A percentile compares a stretch with the other conserved stretches of the same genome.
Conservation (phyloP, 2,797 vertebrate genomes). For the Pangasius larnaudii region DNA sequence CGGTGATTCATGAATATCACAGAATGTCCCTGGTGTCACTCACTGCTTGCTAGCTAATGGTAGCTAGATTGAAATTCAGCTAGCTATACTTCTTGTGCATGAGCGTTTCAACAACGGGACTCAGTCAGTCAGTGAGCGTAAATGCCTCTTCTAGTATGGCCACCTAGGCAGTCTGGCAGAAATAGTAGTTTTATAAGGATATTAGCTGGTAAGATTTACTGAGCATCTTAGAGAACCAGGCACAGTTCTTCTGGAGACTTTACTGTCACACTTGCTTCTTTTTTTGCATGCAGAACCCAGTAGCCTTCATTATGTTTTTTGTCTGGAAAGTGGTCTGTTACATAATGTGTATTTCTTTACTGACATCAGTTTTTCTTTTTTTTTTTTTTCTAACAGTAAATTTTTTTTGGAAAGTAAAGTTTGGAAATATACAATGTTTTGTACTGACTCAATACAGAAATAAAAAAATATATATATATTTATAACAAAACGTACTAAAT, state of each 20-base stretch:
- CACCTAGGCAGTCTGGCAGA: not conserved
- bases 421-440: not conserved
- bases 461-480: not conserved
- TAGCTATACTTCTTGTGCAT: not conserved
- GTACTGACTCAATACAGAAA: not conserved
- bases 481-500: not conserved
- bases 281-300: not conserved
- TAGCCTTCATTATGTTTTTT: not conserved
- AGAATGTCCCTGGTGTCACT: not conserved
- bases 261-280: not conserved
- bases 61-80: not conserved
- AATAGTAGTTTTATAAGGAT: not conserved
- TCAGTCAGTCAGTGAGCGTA: not conserved
- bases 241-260: not conserved
- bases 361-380: not conserved
- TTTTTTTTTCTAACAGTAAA: not conserved
- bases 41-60: not conserved
- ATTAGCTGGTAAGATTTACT: not conserved
- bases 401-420: not conserved
- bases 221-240: not conserved
- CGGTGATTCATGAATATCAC: not conserved
- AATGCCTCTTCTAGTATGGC: not conserved
- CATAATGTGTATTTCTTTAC: not conserved
- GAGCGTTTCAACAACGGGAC: not conserved
- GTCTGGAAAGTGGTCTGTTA: not conserved